Percentiles rank a stretch among this genome's conserved stretches.
Conservation (phyloP, 2,888 invertebrate species). For the Hyposoter didymator region DNA sequence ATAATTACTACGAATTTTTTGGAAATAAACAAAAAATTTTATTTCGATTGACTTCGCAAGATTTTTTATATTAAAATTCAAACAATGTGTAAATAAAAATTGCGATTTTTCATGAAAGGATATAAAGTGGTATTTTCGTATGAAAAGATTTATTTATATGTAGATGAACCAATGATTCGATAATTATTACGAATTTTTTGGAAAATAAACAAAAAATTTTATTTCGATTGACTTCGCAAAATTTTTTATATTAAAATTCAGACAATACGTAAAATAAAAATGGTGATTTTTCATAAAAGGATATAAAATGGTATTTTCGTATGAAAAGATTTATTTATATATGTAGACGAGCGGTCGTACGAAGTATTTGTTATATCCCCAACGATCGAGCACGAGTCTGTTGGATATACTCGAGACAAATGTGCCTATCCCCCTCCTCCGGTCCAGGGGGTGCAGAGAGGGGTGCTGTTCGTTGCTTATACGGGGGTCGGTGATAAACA, state of each 20-base stretch:
- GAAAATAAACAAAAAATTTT: neutral
- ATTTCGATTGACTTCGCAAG: neutral
- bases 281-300: neutral
- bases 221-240: neutral
- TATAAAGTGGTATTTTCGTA: neutral
- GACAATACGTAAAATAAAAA: neutral
- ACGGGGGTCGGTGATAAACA: slow-evolving; percentile 84
- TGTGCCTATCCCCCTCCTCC: slow-evolving; percentile 74
- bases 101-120: neutral
- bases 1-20: neutral
- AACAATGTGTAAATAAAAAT: neutral
- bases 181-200: neutral
- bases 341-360: slow-evolving; percentile 9
- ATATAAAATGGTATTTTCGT: neutral
- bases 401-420: slow-evolving; percentile 78
- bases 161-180: neutral
- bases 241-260: neutral
- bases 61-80: neutral
- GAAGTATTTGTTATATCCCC: slow-evolving; percentile 81
- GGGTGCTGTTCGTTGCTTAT: slow-evolving; percentile 69
- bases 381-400: slow-evolving; percentile 73
- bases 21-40: neutral
- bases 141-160: neutral
- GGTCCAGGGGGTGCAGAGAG: slow-evolving; percentile 75
- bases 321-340: neutral